Evolutionary conservation across 2,888 invertebrate genomes (phyloP).

Genomic region (Tipula helvola): DNA sequence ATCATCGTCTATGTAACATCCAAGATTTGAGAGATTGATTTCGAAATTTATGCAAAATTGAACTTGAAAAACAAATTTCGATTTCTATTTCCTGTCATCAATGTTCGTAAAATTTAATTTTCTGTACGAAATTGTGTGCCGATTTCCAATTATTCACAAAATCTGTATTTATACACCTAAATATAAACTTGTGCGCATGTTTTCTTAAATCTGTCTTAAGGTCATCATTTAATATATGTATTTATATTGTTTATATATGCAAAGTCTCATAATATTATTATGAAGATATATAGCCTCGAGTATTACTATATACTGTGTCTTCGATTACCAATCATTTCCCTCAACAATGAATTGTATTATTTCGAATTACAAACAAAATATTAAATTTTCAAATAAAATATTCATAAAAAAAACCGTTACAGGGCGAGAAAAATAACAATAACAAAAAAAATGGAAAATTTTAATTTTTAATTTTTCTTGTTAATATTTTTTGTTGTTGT

Average conservation of each 20-base stretch:
- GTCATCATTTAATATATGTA: not conserved
- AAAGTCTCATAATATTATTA: not conserved
- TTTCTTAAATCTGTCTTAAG: not conserved
- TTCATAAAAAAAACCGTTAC: not conserved
- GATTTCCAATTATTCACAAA: not conserved
- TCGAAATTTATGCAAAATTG: not conserved
- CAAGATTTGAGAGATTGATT: not conserved
- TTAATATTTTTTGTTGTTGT: not conserved
- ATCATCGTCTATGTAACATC: not conserved
- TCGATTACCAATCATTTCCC: not conserved
- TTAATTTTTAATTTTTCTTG: not conserved
- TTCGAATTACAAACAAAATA: not conserved
- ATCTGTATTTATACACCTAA: not conserved
- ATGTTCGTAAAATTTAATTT: not conserved
- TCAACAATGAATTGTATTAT: not conserved
- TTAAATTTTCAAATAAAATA: not conserved
- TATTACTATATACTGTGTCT: not conserved
- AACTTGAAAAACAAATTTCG: not conserved
- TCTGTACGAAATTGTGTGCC: not conserved
- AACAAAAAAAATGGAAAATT: not conserved
- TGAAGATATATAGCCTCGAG: not conserved
- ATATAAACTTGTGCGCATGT: not conserved
- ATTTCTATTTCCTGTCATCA: not conserved
- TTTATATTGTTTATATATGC: not conserved
- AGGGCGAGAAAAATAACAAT: not conserved